phyloP scores from a whole-genome alignment of 2,113 vertebrate genomes.

The Barbus barbus region DNA sequence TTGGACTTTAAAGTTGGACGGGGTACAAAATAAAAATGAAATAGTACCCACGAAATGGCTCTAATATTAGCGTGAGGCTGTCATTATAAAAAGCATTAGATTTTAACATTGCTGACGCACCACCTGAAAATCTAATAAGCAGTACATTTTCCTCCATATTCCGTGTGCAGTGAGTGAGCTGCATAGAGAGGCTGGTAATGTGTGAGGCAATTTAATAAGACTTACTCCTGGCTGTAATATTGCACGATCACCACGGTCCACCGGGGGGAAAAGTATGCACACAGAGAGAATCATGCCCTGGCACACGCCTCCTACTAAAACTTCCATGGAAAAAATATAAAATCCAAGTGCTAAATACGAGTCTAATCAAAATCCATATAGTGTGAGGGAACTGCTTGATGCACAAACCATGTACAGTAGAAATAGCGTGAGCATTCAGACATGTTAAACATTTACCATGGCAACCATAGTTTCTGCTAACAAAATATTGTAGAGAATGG shows the following conservation, averaged over 20 bases:
- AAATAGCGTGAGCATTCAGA: neutral
- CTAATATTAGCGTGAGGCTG: slow-evolving; percentile 31
- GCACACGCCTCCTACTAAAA: neutral
- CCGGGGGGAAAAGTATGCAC: slow-evolving; percentile 19
- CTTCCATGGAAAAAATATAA: neutral
- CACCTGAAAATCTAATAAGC: slow-evolving; percentile 60
- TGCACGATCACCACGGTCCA: slow-evolving; percentile 69
- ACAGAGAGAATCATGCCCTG: slow-evolving; percentile 2
- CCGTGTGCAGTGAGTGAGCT: slow-evolving; percentile 54
- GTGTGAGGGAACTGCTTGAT: neutral
- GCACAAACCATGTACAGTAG: neutral
- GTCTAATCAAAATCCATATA: neutral
- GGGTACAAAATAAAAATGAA: slow-evolving; percentile 46
- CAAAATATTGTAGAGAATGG: neutral
- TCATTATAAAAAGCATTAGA: slow-evolving; percentile 55
- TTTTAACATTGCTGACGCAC: slow-evolving; percentile 61
- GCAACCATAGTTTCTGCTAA: neutral
- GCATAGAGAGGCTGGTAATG: slow-evolving; percentile 70
- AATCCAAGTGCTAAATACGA: neutral
- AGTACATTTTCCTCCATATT: slow-evolving; percentile 68
- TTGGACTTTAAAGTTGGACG: slow-evolving; percentile 43
- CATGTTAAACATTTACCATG: slow-evolving; percentile 12
- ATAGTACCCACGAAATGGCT: slow-evolving; percentile 44
- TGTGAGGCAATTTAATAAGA: slow-evolving; percentile 80
- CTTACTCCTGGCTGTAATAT: slow-evolving; percentile 77